Evolutionary conservation across 1,140 invertebrate species (phyloP).

Genomic region (Yoshiicerus persimilis): DNA sequence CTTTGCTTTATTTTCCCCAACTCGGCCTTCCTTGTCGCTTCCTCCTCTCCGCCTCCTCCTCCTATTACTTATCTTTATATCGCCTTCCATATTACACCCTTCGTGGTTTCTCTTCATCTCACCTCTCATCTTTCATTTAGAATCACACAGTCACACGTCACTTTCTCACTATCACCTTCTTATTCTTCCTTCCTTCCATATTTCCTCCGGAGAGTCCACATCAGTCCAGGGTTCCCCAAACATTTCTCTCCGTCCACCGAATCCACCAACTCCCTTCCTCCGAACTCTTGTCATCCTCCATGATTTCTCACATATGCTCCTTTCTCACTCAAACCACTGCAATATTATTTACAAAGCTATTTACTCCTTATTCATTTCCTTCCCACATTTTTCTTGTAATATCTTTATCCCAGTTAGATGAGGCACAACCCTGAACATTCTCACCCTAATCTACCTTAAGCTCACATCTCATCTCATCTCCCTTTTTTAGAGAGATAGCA

Average conservation of each 20-base stretch:
- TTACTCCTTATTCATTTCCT: neutral
- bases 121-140: neutral
- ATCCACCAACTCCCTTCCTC: neutral
- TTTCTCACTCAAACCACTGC: neutral
- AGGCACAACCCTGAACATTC: neutral
- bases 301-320: neutral
- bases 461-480: neutral
- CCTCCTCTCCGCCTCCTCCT: neutral
- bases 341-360: neutral
- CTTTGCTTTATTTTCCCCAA: neutral
- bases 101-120: conserved; percentile 19
- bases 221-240: neutral
- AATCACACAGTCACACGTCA: neutral
- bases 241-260: neutral
- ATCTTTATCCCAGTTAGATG: neutral
- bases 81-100: neutral
- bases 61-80: neutral
- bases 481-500: neutral
- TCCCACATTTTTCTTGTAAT: neutral
- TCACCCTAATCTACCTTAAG: conserved; percentile 18
- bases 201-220: neutral
- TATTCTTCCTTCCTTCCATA: neutral
- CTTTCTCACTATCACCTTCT: neutral
- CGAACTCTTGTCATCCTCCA: neutral
- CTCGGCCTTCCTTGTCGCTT: neutral